Evolutionary conservation across 2,888 invertebrate genomes (phyloP).

Genomic region (Physocephala rufipes): DNA sequence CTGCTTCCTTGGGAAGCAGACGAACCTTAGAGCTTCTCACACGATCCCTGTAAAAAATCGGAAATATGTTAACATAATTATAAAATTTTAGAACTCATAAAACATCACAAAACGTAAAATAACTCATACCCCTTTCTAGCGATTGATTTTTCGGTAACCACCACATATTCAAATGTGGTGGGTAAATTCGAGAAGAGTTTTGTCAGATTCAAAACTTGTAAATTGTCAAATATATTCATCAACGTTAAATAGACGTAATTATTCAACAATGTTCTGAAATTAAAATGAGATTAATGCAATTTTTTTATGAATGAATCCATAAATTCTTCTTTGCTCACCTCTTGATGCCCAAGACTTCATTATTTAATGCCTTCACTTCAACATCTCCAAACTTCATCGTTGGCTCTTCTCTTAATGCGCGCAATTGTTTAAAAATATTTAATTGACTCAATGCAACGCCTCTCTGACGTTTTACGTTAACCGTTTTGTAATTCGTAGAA

Average conservation of each 20-base stretch:
- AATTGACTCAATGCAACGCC: constrained; percentile 68
- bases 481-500: constrained; percentile 69
- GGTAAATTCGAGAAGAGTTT: constrained; percentile 51
- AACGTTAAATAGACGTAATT: constrained; percentile 65
- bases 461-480: constrained; percentile 70
- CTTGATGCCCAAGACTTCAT: constrained; percentile 66
- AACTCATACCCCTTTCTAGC: constrained; percentile 53
- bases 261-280: constrained; percentile 44
- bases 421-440: constrained; percentile 70
- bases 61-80: too few species aligned
- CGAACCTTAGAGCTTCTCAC: constrained; percentile 47
- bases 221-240: constrained; percentile 65
- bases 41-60: constrained; percentile 49
- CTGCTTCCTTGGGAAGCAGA: constrained; percentile 58
- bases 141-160: constrained; percentile 52
- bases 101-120: neutral
- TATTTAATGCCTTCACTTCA: constrained; percentile 61
- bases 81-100: too few species aligned
- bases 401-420: constrained; percentile 62
- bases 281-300: neutral
- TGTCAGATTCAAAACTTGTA: constrained; percentile 62
- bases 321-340: constrained; percentile 50
- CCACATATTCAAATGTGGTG: constrained; percentile 50
- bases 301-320: too few species aligned
- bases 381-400: constrained; percentile 69